phyloP scores from a whole-genome alignment of 2,888 invertebrate species.

The Lottia gigantea region DNA sequence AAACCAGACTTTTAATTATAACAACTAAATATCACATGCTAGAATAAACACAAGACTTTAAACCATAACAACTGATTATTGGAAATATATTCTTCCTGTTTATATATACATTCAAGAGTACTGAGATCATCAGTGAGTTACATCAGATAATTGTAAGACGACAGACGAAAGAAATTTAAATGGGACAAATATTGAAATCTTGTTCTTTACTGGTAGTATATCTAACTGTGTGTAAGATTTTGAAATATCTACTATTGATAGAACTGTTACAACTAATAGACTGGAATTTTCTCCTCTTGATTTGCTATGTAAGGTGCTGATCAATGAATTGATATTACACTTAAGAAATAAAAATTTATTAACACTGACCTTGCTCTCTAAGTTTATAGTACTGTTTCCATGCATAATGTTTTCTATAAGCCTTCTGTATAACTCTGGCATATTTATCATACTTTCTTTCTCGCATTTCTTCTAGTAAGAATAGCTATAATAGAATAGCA shows the following conservation, averaged over 20 bases:
- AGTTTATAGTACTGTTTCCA: slow-evolving; percentile 73
- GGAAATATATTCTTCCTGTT: too few species aligned
- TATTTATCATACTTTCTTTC: slow-evolving; percentile 77
- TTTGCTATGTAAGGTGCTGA: too few species aligned
- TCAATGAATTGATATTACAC: not conserved
- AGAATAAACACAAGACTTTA: not conserved
- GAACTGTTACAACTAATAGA: too few species aligned
- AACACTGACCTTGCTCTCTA: slow-evolving; percentile 71
- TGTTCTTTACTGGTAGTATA: too few species aligned
- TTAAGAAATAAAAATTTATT: not conserved
- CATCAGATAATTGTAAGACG: too few species aligned
- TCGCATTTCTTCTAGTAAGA: slow-evolving; percentile 76
- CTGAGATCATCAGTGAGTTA: too few species aligned
- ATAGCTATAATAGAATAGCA: slow-evolving; percentile 71
- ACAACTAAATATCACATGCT: not conserved
- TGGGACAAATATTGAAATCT: too few species aligned
- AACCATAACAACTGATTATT: not conserved
- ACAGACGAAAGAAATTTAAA: too few species aligned
- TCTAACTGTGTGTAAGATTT: too few species aligned
- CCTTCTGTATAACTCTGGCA: slow-evolving; percentile 77
- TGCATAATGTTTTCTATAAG: slow-evolving; percentile 76
- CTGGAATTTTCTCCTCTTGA: too few species aligned
- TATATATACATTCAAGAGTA: too few species aligned
- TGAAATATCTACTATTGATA: too few species aligned
- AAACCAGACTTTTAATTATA: not conserved